A percentile compares a stretch with the other conserved stretches of the same genome.
Evolutionary conservation across 2,797 vertebrate genomes (phyloP).

Genomic region (Tadarida brasiliensis): DNA sequence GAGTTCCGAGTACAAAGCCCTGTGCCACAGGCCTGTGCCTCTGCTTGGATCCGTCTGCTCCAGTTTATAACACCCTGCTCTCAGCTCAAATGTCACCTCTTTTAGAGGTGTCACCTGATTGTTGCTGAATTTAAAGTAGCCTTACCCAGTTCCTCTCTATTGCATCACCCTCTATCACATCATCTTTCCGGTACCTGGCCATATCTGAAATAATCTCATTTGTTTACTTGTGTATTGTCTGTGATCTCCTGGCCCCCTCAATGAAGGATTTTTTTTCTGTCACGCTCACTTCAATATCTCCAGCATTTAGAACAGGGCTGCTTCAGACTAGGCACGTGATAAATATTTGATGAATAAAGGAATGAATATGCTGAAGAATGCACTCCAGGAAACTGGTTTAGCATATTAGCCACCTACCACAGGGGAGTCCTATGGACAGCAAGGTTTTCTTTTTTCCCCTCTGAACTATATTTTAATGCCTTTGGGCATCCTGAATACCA

Average conservation of each 20-base stretch:
- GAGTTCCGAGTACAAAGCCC: background rate
- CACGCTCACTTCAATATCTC: background rate
- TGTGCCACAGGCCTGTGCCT: background rate
- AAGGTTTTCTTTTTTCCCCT: background rate
- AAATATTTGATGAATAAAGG: constrained; percentile 23
- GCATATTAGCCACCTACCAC: background rate
- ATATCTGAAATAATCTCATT: constrained; percentile 22
- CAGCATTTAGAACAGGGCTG: background rate
- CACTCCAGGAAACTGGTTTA: background rate
- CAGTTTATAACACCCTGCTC: constrained; percentile 60
- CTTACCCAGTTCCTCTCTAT: constrained; percentile 39
- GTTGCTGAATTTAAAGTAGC: constrained; percentile 60
- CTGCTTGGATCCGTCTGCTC: constrained; percentile 44
- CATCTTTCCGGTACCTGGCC: background rate
- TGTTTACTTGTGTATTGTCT: background rate
- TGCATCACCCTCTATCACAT: background rate
- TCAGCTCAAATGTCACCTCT: constrained; percentile 63
- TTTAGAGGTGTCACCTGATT: constrained; percentile 2
- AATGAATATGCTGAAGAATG: background rate
- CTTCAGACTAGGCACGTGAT: background rate
- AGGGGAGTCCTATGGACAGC: background rate
- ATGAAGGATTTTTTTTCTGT: background rate
- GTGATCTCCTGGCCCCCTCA: background rate
- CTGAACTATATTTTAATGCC: background rate
- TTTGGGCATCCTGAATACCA: background rate